Evolutionary conservation across 1,140 invertebrate species (phyloP).

Genomic region (Tigriopus japonicus): DNA sequence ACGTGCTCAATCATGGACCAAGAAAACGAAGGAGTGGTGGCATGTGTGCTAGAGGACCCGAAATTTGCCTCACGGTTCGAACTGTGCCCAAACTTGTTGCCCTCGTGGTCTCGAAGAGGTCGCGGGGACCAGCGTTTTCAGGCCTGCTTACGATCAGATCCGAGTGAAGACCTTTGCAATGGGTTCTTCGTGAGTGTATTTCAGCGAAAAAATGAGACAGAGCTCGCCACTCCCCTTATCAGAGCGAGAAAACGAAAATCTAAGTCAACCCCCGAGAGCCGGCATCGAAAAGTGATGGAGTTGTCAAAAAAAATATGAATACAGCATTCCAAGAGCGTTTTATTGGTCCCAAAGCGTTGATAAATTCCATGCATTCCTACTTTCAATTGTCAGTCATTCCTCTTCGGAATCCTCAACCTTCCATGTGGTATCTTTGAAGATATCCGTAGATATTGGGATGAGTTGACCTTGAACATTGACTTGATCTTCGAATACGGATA

Average conservation of each 20-base stretch:
- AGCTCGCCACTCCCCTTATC: no score
- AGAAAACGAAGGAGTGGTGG: constrained; percentile 78
- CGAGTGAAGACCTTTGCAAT: constrained; percentile 54
- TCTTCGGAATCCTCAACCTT: background rate
- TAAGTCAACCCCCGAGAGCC: no score
- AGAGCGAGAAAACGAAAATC: no score
- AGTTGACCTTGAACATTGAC: background rate
- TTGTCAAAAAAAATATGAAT: no score
- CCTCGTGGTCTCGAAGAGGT: background rate
- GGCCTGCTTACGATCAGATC: constrained; percentile 36
- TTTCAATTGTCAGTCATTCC: no score
- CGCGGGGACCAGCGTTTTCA: background rate
- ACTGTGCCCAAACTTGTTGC: constrained; percentile 15
- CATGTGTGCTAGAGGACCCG: constrained; percentile 28
- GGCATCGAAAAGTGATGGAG: no score
- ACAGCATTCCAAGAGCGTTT: no score
- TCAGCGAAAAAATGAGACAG: constrained; percentile 26
- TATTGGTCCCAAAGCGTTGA: no score
- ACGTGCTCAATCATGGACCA: constrained; percentile 73
- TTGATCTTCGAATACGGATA: background rate
- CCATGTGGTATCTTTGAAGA: background rate
- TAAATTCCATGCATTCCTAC: no score
- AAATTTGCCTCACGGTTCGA: constrained; percentile 15
- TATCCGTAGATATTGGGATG: background rate
- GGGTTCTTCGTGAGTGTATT: constrained; percentile 87